Evolutionary conservation across 2,888 invertebrate species (phyloP), one percentile per base, ranked within the genome.

Genomic region (Toxonevra muliebris): DNA sequence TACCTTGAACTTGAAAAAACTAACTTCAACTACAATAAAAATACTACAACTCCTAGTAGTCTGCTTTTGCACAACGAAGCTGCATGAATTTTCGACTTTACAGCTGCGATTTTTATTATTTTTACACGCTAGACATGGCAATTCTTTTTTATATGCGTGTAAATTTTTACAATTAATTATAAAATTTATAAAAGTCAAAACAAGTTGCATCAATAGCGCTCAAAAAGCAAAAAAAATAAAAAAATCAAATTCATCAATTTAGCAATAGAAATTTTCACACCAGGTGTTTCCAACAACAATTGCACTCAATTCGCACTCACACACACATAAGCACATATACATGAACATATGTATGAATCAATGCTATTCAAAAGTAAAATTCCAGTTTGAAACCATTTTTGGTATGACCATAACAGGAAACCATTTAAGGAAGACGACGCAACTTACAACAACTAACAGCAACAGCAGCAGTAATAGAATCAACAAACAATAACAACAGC

Each of bases 321-420:
- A 54, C n/a, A 45, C 5, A 42, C 8, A 48, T 13, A 55, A 19
- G 13, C 15, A 48, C 54, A 20, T 10, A 54, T 43, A 43, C 5
- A 30, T 54, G 17, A 15, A 30, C 19, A 30, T 19, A 50, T 50
- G 30, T 11, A 61, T 19, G 2, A n/a, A 13, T 62, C 41, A 40
- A 17, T 50, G 50, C 19, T 57, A 53, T 52, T 65, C 59, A 65
- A 65, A 65, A 65, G 65, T 58, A 59, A 30, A 65, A 65, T 65
- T 65, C 65, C 65, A 59, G 59, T 65, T 65, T 42, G 52, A 42
- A 41, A 52, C 65, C 65, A 65, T 65, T 65, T 65, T 65, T 65
- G 65, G 65, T 42, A n/a, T 58, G 50, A 45, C 64, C 57, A 57
- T 50, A 64, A 57, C 17, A 19, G 15, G 52, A 42, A 41, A 52